phyloP scores from a whole-genome alignment of 2,113 vertebrate genomes.

The Empidonax alnorum region DNA sequence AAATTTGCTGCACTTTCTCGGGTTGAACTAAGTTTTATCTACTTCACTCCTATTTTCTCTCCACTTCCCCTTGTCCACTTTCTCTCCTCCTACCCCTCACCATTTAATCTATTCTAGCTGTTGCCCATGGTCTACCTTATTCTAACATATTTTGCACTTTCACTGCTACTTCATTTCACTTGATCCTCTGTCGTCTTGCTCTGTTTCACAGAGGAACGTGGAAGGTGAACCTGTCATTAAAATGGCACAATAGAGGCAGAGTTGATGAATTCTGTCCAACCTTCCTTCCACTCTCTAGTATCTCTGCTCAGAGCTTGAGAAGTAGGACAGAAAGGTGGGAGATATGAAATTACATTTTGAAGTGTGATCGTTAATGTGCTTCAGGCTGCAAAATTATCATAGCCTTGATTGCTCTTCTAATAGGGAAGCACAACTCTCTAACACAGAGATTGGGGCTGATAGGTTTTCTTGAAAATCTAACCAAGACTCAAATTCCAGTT shows the following conservation, averaged over 20 bases:
- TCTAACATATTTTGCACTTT: not conserved
- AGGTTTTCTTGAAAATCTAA: not conserved
- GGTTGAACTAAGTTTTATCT: not conserved
- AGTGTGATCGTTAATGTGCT: not conserved
- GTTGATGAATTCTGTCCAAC: not conserved
- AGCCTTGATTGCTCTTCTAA: not conserved
- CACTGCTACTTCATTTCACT: not conserved
- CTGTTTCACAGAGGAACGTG: not conserved
- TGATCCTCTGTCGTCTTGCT: not conserved
- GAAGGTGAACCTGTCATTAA: not conserved
- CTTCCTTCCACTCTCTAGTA: not conserved
- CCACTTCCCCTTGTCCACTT: not conserved
- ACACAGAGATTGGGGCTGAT: not conserved
- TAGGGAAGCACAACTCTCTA: not conserved
- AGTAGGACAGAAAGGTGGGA: not conserved
- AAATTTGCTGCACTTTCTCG: not conserved
- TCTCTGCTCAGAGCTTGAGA: not conserved
- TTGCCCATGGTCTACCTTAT: not conserved
- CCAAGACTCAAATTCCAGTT: not conserved
- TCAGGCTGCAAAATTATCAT: not conserved
- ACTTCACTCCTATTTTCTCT: not conserved
- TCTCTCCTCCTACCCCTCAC: accelerated
- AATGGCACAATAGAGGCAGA: not conserved
- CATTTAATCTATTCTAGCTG: not conserved
- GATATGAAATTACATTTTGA: not conserved